phyloP scores from a whole-genome alignment of 2,888 invertebrate genomes.

The Pandemis corylana region DNA sequence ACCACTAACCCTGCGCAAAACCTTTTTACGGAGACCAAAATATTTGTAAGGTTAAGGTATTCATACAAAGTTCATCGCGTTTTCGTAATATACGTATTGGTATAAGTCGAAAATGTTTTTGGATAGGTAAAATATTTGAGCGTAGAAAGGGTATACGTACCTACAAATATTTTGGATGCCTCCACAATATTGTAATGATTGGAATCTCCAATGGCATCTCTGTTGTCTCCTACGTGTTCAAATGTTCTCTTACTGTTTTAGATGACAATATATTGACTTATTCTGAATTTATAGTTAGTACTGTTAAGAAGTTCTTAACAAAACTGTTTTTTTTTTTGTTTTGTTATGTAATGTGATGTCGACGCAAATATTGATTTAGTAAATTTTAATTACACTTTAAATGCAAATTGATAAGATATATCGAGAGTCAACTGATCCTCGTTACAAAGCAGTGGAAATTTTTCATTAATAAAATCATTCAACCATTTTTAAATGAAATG shows the following conservation, averaged over 20 bases:
- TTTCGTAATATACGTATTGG: slow-evolving; percentile 11
- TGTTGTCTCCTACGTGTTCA: slow-evolving; percentile 13
- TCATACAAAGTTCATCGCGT: slow-evolving; percentile 22
- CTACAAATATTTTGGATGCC: not conserved
- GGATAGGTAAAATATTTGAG: slow-evolving; percentile 17
- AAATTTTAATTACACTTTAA: too few species aligned
- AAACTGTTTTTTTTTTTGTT: too few species aligned
- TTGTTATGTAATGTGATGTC: too few species aligned
- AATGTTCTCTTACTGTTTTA: not conserved
- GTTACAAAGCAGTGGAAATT: slow-evolving; percentile 10
- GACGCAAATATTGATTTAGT: too few species aligned
- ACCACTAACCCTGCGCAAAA: slow-evolving; percentile 25
- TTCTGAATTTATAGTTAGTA: too few species aligned
- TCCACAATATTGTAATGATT: not conserved
- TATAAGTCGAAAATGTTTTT: slow-evolving; percentile 9
- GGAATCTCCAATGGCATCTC: not conserved
- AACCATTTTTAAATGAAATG: not conserved
- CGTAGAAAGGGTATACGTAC: not conserved
- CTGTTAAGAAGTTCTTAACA: too few species aligned
- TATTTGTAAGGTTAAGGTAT: slow-evolving; percentile 23
- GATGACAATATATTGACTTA: too few species aligned
- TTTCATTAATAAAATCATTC: not conserved
- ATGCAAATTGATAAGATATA: too few species aligned
- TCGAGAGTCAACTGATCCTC: slow-evolving; percentile 7
- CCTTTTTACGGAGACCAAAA: slow-evolving; percentile 29